A percentile compares a stretch with the other conserved stretches of the same genome.
phyloP scores from a whole-genome alignment of 1,140 invertebrate genomes.

The Diorhabda sublineata region DNA sequence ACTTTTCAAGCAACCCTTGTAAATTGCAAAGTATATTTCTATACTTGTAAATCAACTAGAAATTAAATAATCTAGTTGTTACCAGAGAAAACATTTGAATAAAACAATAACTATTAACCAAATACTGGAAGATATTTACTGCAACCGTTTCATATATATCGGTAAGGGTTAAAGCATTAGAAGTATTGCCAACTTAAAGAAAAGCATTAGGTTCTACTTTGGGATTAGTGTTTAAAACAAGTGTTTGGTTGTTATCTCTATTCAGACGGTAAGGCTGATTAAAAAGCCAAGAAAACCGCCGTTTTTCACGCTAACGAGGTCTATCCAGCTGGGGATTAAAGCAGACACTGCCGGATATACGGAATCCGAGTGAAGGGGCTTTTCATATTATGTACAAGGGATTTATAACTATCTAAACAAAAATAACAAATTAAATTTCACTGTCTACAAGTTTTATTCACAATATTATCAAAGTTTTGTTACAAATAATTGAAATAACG shows the following conservation, averaged over 20 bases:
- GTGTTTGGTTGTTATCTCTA: slow-evolving; percentile 11
- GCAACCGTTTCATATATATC: not conserved
- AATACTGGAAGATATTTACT: not conserved
- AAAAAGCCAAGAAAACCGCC: slow-evolving; percentile 4
- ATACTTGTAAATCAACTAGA: too few species aligned
- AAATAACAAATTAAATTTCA: not conserved
- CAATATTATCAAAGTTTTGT: too few species aligned
- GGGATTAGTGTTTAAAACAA: slow-evolving; percentile 14
- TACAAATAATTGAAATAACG: too few species aligned
- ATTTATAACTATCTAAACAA: not conserved
- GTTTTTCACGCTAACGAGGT: slow-evolving; percentile 9
- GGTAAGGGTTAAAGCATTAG: not conserved
- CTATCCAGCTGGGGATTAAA: slow-evolving; percentile 4
- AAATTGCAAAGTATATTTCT: too few species aligned
- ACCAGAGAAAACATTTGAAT: too few species aligned
- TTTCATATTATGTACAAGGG: not conserved
- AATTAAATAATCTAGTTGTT: too few species aligned
- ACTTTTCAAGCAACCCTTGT: too few species aligned
- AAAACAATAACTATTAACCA: too few species aligned
- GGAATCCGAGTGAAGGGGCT: not conserved
- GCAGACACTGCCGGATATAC: not conserved
- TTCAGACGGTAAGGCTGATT: slow-evolving; percentile 7
- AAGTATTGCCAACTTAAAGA: not conserved
- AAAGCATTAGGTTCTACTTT: slow-evolving; percentile 7
- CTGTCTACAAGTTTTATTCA: too few species aligned